A percentile compares a stretch with the other conserved stretches of the same genome.
phyloP scores from a whole-genome alignment of 2,113 vertebrate genomes.

The Catharus bicknelli region DNA sequence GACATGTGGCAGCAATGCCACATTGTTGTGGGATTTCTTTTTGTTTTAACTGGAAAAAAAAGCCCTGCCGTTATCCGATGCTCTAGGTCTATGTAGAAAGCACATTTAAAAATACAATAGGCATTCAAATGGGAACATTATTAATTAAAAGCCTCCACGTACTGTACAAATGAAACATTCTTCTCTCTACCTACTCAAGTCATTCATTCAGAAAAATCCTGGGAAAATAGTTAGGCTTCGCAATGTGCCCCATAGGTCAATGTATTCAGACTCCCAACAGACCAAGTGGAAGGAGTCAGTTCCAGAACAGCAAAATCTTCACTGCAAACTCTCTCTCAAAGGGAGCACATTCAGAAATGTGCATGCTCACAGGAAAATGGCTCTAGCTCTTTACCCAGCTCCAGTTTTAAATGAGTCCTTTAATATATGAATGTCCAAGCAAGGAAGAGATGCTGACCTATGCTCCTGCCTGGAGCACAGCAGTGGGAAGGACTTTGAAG shows the following conservation, averaged over 20 bases:
- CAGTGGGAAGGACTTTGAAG: constrained; percentile 4
- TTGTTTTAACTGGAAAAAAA: constrained; percentile 10
- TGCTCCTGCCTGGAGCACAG: constrained; percentile 14
- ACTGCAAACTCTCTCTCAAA: background rate
- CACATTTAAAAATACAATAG: constrained; percentile 43
- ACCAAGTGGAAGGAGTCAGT: constrained; percentile 54
- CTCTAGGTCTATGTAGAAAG: constrained; percentile 10
- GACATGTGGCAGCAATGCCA: background rate
- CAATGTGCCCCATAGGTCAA: constrained; percentile 58
- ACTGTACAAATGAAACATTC: constrained; percentile 62
- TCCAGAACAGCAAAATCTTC: constrained; percentile 42
- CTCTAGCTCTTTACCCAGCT: background rate
- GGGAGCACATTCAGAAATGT: constrained; percentile 11
- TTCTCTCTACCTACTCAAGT: constrained; percentile 65
- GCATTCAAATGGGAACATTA: constrained; percentile 51
- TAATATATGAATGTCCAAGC: background rate
- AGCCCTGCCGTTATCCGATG: background rate
- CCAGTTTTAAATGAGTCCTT: constrained; percentile 18
- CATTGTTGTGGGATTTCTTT: background rate
- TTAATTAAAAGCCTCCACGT: constrained; percentile 60
- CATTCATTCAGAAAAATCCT: constrained; percentile 70
- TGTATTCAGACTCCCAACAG: constrained; percentile 50
- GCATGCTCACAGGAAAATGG: background rate
- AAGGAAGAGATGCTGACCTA: constrained; percentile 15
- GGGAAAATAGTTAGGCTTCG: constrained; percentile 64